A percentile compares a stretch with the other conserved stretches of the same genome.
Conservation (phyloP, 2,888 invertebrate genomes). For the Cecidostiba fungosa region DNA sequence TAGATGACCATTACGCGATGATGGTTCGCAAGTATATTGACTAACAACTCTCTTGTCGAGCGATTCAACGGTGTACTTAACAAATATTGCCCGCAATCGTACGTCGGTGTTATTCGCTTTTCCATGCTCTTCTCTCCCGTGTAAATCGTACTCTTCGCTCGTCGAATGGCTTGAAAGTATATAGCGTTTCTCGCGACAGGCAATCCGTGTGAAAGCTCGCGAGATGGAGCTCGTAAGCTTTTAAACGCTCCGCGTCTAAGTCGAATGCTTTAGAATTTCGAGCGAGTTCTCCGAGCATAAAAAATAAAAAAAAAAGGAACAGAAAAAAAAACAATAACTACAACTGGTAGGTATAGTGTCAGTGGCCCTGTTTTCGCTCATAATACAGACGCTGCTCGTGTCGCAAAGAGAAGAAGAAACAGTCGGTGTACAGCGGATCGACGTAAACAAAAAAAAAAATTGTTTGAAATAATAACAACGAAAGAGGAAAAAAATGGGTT, state of each 20-base stretch:
- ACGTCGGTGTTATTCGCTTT: conserved; percentile 1
- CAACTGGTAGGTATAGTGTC: conserved; percentile 4
- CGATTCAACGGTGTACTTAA: not conserved
- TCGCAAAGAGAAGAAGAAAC: conserved; percentile 17
- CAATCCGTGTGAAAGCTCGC: conserved; percentile 11
- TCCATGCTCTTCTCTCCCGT: not conserved
- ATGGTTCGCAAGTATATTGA: conserved; percentile 26
- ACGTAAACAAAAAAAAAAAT: not conserved
- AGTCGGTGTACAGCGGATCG: not conserved
- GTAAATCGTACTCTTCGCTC: not conserved
- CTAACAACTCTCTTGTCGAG: conserved; percentile 10
- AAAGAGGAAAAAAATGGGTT: conserved; percentile 43
- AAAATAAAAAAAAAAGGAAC: not conserved
- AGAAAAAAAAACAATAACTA: not conserved
- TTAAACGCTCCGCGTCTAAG: not conserved
- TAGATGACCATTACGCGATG: conserved; percentile 39
- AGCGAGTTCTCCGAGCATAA: not conserved
- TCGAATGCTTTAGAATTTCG: not conserved
- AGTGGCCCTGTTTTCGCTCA: conserved; percentile 2
- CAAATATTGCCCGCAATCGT: conserved; percentile 24
- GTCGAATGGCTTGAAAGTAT: not conserved
- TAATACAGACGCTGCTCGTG: conserved; percentile 8
- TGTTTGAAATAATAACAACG: conserved; percentile 46
- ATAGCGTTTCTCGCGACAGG: not conserved
- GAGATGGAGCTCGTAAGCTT: not conserved